Conservation (phyloP, 2,113 vertebrate species). For the Melanotaenia duboulayi region DNA sequence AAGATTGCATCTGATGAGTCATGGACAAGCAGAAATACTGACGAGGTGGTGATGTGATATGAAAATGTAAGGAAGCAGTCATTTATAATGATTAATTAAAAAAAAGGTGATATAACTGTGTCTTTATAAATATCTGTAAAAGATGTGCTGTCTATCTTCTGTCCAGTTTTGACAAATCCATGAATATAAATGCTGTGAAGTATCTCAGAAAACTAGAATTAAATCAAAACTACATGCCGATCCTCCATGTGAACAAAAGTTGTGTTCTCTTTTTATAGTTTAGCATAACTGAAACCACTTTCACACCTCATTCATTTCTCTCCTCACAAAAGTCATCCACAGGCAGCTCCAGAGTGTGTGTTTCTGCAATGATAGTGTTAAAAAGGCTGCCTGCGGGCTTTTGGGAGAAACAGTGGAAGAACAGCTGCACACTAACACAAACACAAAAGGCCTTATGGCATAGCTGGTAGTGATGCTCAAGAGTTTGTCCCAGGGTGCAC, state of each 20-base stretch:
- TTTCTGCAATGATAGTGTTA: slow-evolving; percentile 37
- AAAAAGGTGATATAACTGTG: no score
- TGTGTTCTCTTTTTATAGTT: slow-evolving; percentile 3
- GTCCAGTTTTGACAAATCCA: no score
- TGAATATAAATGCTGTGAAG: neutral
- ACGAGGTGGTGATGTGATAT: neutral
- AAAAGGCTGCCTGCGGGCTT: slow-evolving; percentile 62
- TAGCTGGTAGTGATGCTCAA: slow-evolving; percentile 43
- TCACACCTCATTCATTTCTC: slow-evolving; percentile 35
- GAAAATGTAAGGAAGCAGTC: no score
- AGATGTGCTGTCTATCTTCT: neutral
- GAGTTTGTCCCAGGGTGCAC: slow-evolving; percentile 62
- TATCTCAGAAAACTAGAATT: neutral
- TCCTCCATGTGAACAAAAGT: neutral
- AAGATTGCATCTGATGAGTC: neutral
- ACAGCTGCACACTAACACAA: slow-evolving; percentile 58
- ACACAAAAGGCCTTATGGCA: slow-evolving; percentile 47
- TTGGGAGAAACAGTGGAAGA: slow-evolving; percentile 53
- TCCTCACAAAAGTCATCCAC: slow-evolving; percentile 40
- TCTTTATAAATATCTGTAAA: no score
- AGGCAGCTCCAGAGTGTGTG: slow-evolving; percentile 23
- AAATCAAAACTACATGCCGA: neutral
- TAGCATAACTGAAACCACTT: slow-evolving; percentile 47
- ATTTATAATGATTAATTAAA: no score
- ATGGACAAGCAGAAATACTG: neutral